Evolutionary conservation across 2,113 vertebrate genomes (phyloP).

Genomic region (Brienomyrus longianalis): DNA sequence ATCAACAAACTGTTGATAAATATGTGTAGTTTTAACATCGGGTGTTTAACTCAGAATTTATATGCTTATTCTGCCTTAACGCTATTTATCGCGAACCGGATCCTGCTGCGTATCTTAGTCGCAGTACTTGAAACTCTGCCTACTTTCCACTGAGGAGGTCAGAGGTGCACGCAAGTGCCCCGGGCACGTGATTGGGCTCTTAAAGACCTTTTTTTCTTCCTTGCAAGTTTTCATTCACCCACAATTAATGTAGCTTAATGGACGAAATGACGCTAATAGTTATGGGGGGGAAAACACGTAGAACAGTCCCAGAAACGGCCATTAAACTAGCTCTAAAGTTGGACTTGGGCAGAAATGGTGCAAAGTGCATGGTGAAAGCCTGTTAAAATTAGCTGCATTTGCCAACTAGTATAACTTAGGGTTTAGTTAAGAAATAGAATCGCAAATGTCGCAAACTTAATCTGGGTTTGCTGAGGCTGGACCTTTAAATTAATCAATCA

Average conservation of each 20-base stretch:
- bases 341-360: neutral
- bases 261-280: slow-evolving; percentile 75
- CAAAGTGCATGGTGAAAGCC: neutral
- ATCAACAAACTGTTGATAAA: slow-evolving; percentile 2
- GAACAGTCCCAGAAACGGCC: neutral
- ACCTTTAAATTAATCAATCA: neutral
- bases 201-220: slow-evolving; percentile 66
- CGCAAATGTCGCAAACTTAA: neutral
- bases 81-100: slow-evolving; percentile 49
- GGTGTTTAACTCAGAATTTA: neutral
- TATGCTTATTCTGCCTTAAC: neutral
- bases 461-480: neutral
- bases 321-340: neutral
- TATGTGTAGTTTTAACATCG: neutral
- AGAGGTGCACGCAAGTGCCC: slow-evolving; percentile 71
- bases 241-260: slow-evolving; percentile 73
- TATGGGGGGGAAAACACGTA: slow-evolving; percentile 43
- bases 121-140: slow-evolving; percentile 61
- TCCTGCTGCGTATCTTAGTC: slow-evolving; percentile 66
- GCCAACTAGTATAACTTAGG: neutral
- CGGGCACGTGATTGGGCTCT: slow-evolving; percentile 72
- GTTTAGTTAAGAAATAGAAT: neutral
- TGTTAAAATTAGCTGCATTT: neutral
- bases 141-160: slow-evolving; percentile 64
- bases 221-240: slow-evolving; percentile 66